Evolutionary conservation across 2,797 vertebrate species (phyloP).

Genomic region (Sebastes matsubarae): DNA sequence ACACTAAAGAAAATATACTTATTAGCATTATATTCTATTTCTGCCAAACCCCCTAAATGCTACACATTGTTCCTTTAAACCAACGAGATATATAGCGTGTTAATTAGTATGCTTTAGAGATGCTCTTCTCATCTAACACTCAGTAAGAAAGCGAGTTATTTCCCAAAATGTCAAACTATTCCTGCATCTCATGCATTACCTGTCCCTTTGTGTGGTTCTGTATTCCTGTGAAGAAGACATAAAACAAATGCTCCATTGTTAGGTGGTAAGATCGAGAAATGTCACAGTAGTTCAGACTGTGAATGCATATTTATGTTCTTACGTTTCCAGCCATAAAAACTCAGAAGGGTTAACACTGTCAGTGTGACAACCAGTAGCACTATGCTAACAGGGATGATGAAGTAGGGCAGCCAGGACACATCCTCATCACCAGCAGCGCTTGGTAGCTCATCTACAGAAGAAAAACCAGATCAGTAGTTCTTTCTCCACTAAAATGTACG

Average conservation of each 20-base stretch:
- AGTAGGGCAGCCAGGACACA: constrained; percentile 26
- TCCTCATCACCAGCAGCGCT: rapidly evolving
- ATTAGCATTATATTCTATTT: too few species aligned
- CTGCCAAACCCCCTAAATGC: neutral
- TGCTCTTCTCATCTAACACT: neutral
- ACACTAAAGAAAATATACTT: too few species aligned
- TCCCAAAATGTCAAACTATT: neutral
- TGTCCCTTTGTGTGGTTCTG: neutral
- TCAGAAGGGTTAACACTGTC: constrained; percentile 2
- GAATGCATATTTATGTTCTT: neutral
- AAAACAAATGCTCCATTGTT: neutral
- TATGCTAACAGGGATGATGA: constrained; percentile 38
- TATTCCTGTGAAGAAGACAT: constrained; percentile 17
- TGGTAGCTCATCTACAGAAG: neutral
- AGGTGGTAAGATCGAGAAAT: neutral
- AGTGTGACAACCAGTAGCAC: constrained; percentile 26
- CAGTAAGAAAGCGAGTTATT: neutral
- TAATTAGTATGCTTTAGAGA: neutral
- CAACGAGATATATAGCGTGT: neutral
- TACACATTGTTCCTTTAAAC: neutral
- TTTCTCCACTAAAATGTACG: neutral
- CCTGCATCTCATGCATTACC: constrained; percentile 29
- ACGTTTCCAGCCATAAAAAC: constrained; percentile 35
- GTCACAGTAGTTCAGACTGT: neutral
- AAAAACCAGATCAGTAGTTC: neutral